These are phyloP conservation scores for Diarsia brunnea DNA, from an alignment of 2,888 invertebrate species.

Conservation along the genomic window DNA sequence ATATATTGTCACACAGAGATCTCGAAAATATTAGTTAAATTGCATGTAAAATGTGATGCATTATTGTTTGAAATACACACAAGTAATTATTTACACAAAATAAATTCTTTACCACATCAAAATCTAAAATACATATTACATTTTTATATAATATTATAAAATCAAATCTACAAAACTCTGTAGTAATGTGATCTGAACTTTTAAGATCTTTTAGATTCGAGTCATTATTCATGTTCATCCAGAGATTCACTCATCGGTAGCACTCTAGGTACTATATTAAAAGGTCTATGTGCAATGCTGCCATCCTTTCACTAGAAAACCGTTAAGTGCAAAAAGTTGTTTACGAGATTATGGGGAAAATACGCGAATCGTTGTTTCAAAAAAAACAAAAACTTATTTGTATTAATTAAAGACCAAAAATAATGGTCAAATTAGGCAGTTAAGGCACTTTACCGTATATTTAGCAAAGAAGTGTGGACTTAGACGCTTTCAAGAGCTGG, in stretches of 20 bases:
- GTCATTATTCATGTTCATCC: constrained; percentile 2
- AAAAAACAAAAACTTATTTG: too few species aligned
- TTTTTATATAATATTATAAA: constrained; percentile 48
- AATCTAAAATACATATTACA: constrained; percentile 58
- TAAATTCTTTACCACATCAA: constrained; percentile 51
- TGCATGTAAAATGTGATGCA: constrained; percentile 58
- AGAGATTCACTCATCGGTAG: constrained; percentile 15
- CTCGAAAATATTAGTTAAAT: constrained; percentile 56
- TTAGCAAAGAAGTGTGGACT: too few species aligned
- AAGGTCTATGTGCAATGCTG: background rate
- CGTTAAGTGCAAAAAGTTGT: too few species aligned
- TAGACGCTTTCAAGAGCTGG: too few species aligned
- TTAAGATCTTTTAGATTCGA: constrained; percentile 28
- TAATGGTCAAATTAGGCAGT: too few species aligned
- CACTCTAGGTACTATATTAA: background rate
- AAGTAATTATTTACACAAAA: constrained; percentile 62
- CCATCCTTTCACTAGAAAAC: too few species aligned
- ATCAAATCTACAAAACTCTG: constrained; percentile 49
- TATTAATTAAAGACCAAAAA: too few species aligned
- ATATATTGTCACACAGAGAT: constrained; percentile 68
- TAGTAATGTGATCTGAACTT: constrained; percentile 43
- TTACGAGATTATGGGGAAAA: too few species aligned
- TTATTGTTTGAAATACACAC: constrained; percentile 40
- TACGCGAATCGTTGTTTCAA: too few species aligned
- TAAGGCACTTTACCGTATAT: too few species aligned